Percentiles rank a stretch among this genome's conserved stretches.
Conservation (phyloP, 23 tunicate species). For the Styela plicata region DNA sequence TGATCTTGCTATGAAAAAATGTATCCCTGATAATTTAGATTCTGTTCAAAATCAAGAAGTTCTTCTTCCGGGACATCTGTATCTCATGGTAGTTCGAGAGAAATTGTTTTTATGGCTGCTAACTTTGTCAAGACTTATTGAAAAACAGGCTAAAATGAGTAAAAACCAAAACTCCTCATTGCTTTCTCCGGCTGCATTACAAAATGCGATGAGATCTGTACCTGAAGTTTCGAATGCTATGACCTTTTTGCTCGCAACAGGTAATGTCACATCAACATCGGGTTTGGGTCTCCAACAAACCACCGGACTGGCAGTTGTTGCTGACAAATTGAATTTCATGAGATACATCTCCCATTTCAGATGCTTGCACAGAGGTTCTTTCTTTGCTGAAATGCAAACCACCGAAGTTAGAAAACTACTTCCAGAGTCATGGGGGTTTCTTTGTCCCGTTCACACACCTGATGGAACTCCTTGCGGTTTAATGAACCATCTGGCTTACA, state of each 20-base stretch:
- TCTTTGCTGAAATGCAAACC: constrained; percentile 77
- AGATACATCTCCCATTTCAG: constrained; percentile 80
- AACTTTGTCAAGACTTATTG: constrained; percentile 28
- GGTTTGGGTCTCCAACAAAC: constrained; percentile 79
- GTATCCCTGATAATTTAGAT: constrained; percentile 73
- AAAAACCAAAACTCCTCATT: background rate
- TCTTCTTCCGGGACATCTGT: constrained; percentile 86
- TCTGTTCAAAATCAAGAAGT: constrained; percentile 84
- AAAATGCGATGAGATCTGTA: constrained; percentile 14
- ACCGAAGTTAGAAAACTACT: constrained; percentile 65
- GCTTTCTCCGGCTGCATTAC: background rate
- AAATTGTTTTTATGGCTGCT: constrained; percentile 53
- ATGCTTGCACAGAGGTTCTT: constrained; percentile 78
- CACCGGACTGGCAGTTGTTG: constrained; percentile 64
- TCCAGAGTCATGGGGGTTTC: constrained; percentile 92
- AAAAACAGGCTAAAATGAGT: constrained; percentile 22
- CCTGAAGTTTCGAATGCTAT: constrained; percentile 48
- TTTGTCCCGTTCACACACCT: constrained; percentile 96
- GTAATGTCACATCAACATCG: constrained; percentile 46
- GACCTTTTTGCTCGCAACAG: constrained; percentile 74
- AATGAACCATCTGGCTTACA: constrained; percentile 66
- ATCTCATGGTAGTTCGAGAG: constrained; percentile 63
- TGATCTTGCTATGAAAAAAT: constrained; percentile 67
- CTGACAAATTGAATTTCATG: constrained; percentile 84
- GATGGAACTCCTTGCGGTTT: constrained; percentile 97